These are phyloP conservation scores for Calonectris borealis DNA, from an alignment of 2,113 vertebrate genomes.

Conservation along the genomic window DNA sequence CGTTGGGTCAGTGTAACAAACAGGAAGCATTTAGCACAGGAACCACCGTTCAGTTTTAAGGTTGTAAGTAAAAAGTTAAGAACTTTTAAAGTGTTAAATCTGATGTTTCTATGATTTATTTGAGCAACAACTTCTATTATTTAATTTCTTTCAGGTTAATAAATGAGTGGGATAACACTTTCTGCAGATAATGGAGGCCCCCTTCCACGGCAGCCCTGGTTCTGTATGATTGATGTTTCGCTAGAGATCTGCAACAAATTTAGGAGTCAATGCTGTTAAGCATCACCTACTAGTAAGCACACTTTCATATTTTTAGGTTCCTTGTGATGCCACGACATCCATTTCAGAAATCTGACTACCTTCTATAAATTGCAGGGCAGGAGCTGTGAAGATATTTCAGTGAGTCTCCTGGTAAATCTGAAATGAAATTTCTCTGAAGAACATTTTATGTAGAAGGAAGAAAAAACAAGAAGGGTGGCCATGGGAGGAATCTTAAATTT, in stretches of 20 bases:
- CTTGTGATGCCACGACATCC: not conserved
- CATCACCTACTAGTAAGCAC: not conserved
- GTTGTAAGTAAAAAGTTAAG: not conserved
- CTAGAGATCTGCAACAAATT: not conserved
- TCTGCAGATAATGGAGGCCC: not conserved
- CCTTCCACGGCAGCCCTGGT: not conserved
- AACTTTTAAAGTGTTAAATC: not conserved
- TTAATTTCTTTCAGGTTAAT: not conserved
- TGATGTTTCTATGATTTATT: not conserved
- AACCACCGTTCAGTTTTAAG: not conserved
- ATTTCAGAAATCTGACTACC: not conserved
- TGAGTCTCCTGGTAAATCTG: not conserved
- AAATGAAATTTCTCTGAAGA: not conserved
- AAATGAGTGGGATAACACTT: not conserved
- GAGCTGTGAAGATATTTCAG: not conserved
- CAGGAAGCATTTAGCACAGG: not conserved
- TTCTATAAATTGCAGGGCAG: not conserved
- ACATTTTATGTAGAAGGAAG: not conserved
- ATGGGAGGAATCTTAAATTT: not conserved
- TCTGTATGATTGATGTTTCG: not conserved
- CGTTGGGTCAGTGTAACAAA: not conserved
- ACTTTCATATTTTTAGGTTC: not conserved
- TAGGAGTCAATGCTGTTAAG: not conserved
- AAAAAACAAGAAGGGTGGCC: not conserved
- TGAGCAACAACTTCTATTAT: not conserved